A percentile compares a stretch with the other conserved stretches of the same genome.
These are phyloP conservation scores for Netta rufina DNA, from an alignment of 2,797 vertebrate genomes.

Conservation along the genomic window DNA sequence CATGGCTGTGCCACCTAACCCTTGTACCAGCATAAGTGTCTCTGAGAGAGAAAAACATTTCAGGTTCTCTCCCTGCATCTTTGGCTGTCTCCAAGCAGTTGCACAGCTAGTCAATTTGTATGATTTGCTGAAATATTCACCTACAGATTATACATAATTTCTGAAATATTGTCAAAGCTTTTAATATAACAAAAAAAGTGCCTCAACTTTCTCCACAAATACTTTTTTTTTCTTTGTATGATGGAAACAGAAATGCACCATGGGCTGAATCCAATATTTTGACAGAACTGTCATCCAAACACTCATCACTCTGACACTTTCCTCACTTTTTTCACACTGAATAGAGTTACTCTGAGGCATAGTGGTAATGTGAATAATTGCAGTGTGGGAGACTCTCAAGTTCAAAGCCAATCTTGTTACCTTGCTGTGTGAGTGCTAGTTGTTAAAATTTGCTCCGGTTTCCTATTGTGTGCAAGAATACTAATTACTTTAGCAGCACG, in stretches of 20 bases:
- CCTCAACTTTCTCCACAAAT: constrained; percentile 21
- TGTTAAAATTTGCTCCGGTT: constrained; percentile 48
- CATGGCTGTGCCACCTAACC: neutral
- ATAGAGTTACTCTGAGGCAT: constrained; percentile 32
- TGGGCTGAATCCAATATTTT: constrained; percentile 57
- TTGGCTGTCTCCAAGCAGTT: neutral
- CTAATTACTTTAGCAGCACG: constrained; percentile 39
- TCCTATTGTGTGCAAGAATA: constrained; percentile 45
- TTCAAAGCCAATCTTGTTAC: constrained; percentile 52
- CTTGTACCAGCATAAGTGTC: neutral
- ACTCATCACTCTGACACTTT: constrained; percentile 25
- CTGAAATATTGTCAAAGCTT: constrained; percentile 41
- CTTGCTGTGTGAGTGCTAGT: constrained; percentile 37
- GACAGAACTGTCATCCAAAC: constrained; percentile 52
- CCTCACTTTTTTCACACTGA: constrained; percentile 32
- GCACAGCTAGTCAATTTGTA: neutral
- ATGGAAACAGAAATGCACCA: constrained; percentile 32
- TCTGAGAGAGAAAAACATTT: neutral
- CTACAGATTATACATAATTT: neutral
- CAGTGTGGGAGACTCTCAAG: constrained; percentile 36
- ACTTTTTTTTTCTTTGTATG: neutral
- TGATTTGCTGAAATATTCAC: neutral
- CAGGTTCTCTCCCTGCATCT: neutral
- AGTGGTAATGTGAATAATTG: constrained; percentile 35
- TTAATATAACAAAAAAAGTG: constrained; percentile 1